phyloP scores from a whole-genome alignment of 1,140 invertebrate species.

The Teleopsis dalmanni region DNA sequence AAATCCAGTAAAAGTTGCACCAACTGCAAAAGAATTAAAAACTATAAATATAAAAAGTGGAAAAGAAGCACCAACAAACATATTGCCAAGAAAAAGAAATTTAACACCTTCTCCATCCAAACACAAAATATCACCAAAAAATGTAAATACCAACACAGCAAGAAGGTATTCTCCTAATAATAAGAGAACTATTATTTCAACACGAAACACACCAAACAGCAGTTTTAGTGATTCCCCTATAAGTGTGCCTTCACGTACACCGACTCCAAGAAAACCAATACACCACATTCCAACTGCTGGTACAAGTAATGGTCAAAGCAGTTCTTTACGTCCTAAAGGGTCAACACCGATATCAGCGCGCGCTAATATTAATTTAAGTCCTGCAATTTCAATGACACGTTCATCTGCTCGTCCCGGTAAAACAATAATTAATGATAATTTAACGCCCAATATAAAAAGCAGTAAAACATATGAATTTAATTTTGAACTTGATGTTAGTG shows the following conservation, averaged over 20 bases:
- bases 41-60: not conserved
- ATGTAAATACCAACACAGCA: not conserved
- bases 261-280: constrained; percentile 12
- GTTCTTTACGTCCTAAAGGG: not conserved
- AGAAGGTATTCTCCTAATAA: not conserved
- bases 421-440: constrained; percentile 34
- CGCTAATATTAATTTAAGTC: constrained; percentile 32
- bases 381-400: constrained; percentile 18
- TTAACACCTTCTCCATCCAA: not conserved
- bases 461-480: constrained; percentile 42
- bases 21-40: constrained; percentile 4
- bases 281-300: not conserved
- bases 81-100: not conserved
- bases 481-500: constrained; percentile 40
- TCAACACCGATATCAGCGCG: constrained; percentile 13
- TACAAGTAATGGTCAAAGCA: not conserved
- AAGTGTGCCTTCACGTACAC: not conserved
- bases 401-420: constrained; percentile 24
- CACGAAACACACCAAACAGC: not conserved
- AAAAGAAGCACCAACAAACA: not conserved
- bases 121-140: not conserved
- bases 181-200: constrained; percentile 8
- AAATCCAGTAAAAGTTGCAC: constrained; percentile 8
- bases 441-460: constrained; percentile 31
- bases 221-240: not conserved